phyloP scores from a whole-genome alignment of 2,888 invertebrate genomes.

The Eurytoma adleriae region DNA sequence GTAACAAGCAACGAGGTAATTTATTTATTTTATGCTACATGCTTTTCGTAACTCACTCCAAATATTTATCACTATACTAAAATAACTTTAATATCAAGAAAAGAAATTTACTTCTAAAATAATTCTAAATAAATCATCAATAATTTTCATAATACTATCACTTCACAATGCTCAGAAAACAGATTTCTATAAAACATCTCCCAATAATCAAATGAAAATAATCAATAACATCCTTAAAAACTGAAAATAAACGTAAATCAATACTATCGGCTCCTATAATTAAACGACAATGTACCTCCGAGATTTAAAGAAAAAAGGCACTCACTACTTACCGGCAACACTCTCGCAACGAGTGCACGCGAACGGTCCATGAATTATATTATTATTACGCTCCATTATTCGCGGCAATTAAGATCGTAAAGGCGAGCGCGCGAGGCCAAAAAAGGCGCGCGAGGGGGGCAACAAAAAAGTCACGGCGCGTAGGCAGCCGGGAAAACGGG shows the following conservation, averaged over 20 bases:
- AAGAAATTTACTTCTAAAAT: no score
- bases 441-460: not conserved
- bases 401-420: slow-evolving; percentile 32
- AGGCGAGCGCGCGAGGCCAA: slow-evolving; percentile 6
- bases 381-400: slow-evolving; percentile 26
- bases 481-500: not conserved
- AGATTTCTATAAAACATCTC: not conserved
- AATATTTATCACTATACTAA: not conserved
- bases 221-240: not conserved
- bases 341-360: slow-evolving; percentile 12
- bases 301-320: no score
- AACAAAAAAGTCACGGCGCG: slow-evolving; percentile 7
- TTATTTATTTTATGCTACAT: not conserved
- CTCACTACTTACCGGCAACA: not conserved
- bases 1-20: slow-evolving; percentile 74
- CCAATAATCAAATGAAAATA: not conserved
- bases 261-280: not conserved
- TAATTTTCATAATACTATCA: no score
- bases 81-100: no score
- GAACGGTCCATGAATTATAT: slow-evolving; percentile 26
- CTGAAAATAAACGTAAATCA: not conserved
- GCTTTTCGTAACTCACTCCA: not conserved
- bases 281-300: no score
- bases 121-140: no score
- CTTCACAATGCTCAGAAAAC: not conserved